These are phyloP conservation scores for Macquaria ambigua DNA, from an alignment of 2,113 vertebrate species.

Conservation along the genomic window DNA sequence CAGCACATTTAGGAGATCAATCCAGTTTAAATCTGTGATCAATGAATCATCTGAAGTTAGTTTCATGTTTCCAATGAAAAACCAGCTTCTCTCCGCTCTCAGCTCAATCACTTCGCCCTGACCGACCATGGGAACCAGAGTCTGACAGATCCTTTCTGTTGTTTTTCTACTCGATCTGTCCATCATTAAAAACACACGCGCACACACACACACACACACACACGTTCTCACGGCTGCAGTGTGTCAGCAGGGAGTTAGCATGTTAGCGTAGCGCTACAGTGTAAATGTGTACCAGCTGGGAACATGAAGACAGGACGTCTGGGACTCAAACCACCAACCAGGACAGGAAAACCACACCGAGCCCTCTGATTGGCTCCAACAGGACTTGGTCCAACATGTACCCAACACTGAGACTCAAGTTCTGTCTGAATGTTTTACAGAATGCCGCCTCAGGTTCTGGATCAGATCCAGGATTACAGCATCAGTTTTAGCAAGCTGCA, in stretches of 20 bases:
- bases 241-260: slow-evolving; percentile 37
- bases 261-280: slow-evolving; percentile 17
- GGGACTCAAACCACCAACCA: slow-evolving; percentile 38
- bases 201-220: not conserved
- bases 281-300: slow-evolving; percentile 45
- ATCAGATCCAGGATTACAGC: too few relatives aligned
- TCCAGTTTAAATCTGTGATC: too few relatives aligned
- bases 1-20: too few relatives aligned
- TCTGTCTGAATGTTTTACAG: not conserved
- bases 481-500: too few relatives aligned
- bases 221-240: slow-evolving; percentile 34
- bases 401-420: not conserved
- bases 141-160: not conserved
- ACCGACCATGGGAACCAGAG: slow-evolving; percentile 40
- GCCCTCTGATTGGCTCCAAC: not conserved
- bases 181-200: not conserved
- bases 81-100: slow-evolving; percentile 2
- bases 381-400: not conserved
- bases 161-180: not conserved
- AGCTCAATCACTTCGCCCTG: not conserved
- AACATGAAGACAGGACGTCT: slow-evolving; percentile 33
- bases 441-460: too few relatives aligned
- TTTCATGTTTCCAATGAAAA: not conserved
- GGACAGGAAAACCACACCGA: slow-evolving; percentile 15
- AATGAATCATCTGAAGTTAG: too few relatives aligned